Evolutionary conservation across 2,888 invertebrate genomes (phyloP).

Genomic region (Pristionchus exspectatus): DNA sequence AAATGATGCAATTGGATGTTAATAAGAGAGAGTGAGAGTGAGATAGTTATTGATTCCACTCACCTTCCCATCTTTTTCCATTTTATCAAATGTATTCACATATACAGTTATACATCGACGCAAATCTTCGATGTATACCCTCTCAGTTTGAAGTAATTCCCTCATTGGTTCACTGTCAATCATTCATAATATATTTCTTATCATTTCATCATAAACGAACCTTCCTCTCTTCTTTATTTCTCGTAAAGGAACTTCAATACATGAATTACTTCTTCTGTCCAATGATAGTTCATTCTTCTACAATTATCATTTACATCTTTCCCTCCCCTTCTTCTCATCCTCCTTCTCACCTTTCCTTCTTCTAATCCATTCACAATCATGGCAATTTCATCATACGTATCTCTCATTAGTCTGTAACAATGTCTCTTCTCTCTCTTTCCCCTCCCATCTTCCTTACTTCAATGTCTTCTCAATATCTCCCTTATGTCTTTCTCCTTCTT

Average conservation of each 20-base stretch:
- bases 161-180: constrained; percentile 74
- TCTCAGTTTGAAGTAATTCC: constrained; percentile 73
- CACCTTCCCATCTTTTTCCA: constrained; percentile 38
- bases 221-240: constrained; percentile 45
- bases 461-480: constrained; percentile 57
- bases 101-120: constrained; percentile 70
- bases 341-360: background rate
- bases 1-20: too few species aligned
- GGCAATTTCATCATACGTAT: constrained; percentile 8
- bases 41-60: background rate
- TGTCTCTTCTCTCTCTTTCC: background rate
- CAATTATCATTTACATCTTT: background rate
- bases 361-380: background rate
- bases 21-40: too few species aligned
- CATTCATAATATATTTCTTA: background rate
- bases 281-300: constrained; percentile 43
- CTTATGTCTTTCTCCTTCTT: constrained; percentile 59
- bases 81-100: constrained; percentile 57
- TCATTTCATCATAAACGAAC: background rate
- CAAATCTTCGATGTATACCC: constrained; percentile 74
- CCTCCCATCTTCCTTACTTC: background rate
- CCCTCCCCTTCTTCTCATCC: background rate
- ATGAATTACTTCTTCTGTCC: constrained; percentile 5
- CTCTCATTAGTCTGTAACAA: constrained; percentile 38
- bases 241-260: background rate